phyloP scores from a whole-genome alignment of 2,797 vertebrate genomes.

The Rhinophrynus dorsalis region DNA sequence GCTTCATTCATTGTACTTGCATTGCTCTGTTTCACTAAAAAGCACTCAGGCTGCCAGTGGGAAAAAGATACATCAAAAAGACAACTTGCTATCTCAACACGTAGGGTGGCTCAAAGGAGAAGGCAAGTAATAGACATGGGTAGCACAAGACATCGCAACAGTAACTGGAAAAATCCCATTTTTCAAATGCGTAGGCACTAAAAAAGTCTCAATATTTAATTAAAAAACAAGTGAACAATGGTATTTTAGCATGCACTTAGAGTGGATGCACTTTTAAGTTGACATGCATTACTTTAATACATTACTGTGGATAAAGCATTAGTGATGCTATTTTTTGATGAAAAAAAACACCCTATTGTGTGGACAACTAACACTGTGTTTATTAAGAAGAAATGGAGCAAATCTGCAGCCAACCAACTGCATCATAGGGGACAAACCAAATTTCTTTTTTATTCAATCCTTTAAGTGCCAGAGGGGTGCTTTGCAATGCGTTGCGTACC shows the following conservation, averaged over 20 bases:
- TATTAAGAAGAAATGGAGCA: no score
- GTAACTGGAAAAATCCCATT: background rate
- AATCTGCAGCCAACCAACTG: no score
- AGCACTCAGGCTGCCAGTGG: constrained; percentile 19
- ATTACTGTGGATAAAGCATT: background rate
- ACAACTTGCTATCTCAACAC: background rate
- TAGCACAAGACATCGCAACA: background rate
- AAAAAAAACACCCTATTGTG: background rate
- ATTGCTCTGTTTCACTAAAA: constrained; percentile 28
- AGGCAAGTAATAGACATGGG: background rate
- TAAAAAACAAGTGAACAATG: background rate
- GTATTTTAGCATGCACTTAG: constrained; percentile 8
- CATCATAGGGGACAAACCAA: no score
- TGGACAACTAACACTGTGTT: constrained; percentile 8
- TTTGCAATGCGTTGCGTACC: no score
- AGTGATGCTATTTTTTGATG: constrained; percentile 13
- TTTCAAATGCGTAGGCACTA: no score
- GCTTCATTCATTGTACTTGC: constrained; percentile 2
- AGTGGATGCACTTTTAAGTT: constrained; percentile 43
- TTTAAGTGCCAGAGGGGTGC: no score
- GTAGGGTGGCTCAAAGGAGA: background rate
- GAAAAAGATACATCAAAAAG: background rate
- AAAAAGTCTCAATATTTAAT: background rate
- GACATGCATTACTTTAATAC: constrained; percentile 1
- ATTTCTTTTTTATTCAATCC: no score